These are phyloP conservation scores for Anodontia alba DNA, from an alignment of 2,888 invertebrate species.

Conservation along the genomic window DNA sequence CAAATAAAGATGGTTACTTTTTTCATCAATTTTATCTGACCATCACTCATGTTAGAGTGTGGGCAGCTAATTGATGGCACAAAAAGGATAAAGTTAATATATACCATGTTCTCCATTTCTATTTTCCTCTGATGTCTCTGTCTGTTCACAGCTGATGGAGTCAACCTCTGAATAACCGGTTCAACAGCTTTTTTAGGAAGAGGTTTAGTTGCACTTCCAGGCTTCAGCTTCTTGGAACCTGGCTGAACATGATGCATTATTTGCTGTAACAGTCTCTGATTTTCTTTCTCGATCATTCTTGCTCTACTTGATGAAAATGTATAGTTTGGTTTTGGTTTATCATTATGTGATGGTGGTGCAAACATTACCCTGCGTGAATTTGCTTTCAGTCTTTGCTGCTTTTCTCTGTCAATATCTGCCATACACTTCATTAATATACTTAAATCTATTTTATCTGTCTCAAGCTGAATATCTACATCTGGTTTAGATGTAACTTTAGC, in stretches of 20 bases:
- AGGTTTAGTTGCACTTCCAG: conserved; percentile 23
- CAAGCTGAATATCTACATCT: conserved; percentile 54
- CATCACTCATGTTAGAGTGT: too few relatives aligned
- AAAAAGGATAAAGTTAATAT: too few relatives aligned
- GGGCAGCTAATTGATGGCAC: too few relatives aligned
- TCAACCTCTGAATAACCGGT: conserved; percentile 65
- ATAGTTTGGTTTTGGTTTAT: conserved; percentile 67
- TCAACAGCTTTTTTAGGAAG: conserved; percentile 36
- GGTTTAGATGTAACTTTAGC: conserved; percentile 25
- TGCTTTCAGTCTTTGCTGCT: conserved; percentile 70
- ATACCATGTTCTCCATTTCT: conserved; percentile 86
- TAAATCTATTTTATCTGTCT: conserved; percentile 72
- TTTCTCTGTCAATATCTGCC: conserved; percentile 78
- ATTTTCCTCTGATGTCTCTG: conserved; percentile 86
- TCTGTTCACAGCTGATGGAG: conserved; percentile 86
- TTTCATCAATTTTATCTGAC: too few relatives aligned
- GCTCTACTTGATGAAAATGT: conserved; percentile 76
- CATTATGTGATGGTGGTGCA: conserved; percentile 67
- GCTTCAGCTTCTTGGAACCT: conserved; percentile 40
- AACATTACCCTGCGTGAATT: conserved; percentile 77
- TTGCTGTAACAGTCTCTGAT: conserved; percentile 79
- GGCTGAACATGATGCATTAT: conserved; percentile 70
- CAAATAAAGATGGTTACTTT: too few relatives aligned
- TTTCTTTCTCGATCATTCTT: conserved; percentile 80
- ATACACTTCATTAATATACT: conserved; percentile 80